phyloP scores from a whole-genome alignment of 2,888 invertebrate genomes.

The Endotricha flammealis region DNA sequence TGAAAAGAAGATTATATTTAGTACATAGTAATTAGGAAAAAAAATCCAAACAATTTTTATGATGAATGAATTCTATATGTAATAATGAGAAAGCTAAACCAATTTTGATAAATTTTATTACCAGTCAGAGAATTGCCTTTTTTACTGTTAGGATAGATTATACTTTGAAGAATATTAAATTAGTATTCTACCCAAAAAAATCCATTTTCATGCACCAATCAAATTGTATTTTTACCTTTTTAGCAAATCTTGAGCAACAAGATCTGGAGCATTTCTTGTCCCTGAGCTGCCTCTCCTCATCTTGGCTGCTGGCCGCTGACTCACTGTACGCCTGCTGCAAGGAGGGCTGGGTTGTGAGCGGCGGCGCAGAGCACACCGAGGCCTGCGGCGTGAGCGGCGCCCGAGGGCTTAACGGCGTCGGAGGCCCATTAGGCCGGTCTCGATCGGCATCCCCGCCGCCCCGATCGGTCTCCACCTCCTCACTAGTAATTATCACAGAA shows the following conservation, averaged over 20 bases:
- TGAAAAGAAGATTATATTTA: too few relatives aligned
- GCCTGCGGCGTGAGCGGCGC: conserved; percentile 67
- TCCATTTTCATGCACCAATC: too few relatives aligned
- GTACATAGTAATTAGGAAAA: too few relatives aligned
- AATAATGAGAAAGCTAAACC: too few relatives aligned
- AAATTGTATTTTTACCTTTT: conserved; percentile 88
- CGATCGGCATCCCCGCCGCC: conserved; percentile 49
- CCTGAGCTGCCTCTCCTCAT: conserved; percentile 74
- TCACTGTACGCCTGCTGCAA: conserved; percentile 70
- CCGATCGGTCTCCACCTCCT: conserved; percentile 70
- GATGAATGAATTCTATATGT: too few relatives aligned
- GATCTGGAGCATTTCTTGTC: conserved; percentile 82
- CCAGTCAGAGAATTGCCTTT: too few relatives aligned
- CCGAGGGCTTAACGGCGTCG: conserved; percentile 62
- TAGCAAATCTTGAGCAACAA: conserved; percentile 89
- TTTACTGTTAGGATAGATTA: too few relatives aligned
- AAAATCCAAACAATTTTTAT: too few relatives aligned
- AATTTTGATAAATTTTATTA: too few relatives aligned
- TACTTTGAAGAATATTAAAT: too few relatives aligned
- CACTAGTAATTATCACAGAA: conserved; percentile 83
- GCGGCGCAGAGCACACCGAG: conserved; percentile 70
- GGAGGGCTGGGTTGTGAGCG: conserved; percentile 65
- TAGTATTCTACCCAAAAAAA: too few relatives aligned
- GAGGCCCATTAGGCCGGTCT: conserved; percentile 69
- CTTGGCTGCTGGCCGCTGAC: conserved; percentile 80